Base-by-base conservation (phyloP, 2,888 invertebrate species). In the Platycnemis pennipes region DNA sequence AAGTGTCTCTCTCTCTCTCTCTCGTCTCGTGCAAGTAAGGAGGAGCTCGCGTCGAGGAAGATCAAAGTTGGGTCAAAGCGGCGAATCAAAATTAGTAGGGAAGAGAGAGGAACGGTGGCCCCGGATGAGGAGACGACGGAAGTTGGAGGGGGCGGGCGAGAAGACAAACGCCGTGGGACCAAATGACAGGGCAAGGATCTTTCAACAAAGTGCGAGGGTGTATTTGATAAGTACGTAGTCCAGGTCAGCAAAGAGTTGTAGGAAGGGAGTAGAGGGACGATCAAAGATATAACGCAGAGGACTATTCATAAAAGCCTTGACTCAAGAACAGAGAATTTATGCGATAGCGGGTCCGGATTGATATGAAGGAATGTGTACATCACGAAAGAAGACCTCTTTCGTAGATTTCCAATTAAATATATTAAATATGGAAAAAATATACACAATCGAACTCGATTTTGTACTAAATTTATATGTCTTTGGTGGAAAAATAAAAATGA, bases 151-250 rank as follows among this genome's bases (percentile, higher is more conserved):
- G 77, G 31, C 7, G 16, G 5, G 31, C 13, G 77, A 77, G 13
- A 77, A 77, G 37, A 77, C 13, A 11, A 49, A 49, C 19, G 26
- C 77, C 26, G 26, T 16, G 37, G 63, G 16, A 37, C 31, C 77
- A 77, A 37, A 77, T 77, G 77, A 77, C 77, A 77, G 77, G 77
- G 77, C 77, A 77, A 77, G 77, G 77, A 37, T 77, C 7, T 77
- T 11, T 1, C 5, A 26, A 63, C 63, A 26, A 63, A 63, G n/a
- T 63, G n/a, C n/a, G 63, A 19, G 63, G 63, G 63, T 16, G 77
- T 31, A 11, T 37, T 37, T 16, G 37, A 26, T 37, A 16, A 77
- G 37, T 77, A 37, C 5, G 11, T 37, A 11, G 31, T 37, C 77
- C 13, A 37, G 37, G 77, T 31, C 13, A 13, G 37, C 77, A 1